These are phyloP conservation scores for Rotaria socialis DNA, from an alignment of 2,888 invertebrate genomes.

Conservation along the genomic window DNA sequence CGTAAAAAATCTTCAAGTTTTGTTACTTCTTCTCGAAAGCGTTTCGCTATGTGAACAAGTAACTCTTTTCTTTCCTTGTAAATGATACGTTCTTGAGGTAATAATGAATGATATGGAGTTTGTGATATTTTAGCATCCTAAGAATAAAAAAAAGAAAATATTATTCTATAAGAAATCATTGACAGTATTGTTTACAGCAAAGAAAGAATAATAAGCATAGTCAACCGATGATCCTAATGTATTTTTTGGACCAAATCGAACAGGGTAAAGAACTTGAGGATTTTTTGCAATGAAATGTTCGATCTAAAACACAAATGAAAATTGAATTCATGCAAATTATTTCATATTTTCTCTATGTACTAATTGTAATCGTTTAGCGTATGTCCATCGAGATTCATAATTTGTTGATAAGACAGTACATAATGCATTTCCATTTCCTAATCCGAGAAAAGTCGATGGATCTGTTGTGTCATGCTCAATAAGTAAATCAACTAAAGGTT, in stretches of 20 bases:
- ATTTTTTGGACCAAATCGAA: conserved; percentile 57
- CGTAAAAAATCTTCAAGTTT: conserved; percentile 50
- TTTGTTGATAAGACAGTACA: conserved; percentile 56
- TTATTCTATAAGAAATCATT: background rate
- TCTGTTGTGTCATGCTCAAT: conserved; percentile 35
- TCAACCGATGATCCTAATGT: conserved; percentile 58
- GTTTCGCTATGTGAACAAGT: conserved; percentile 52
- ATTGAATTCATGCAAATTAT: background rate
- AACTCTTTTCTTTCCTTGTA: conserved; percentile 55
- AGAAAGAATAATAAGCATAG: conserved; percentile 58
- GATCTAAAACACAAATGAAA: conserved; percentile 50
- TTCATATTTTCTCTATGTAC: conserved; percentile 48
- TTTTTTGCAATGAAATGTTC: conserved; percentile 55
- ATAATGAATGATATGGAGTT: conserved; percentile 59
- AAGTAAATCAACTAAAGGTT: conserved; percentile 47
- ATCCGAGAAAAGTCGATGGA: conserved; percentile 53
- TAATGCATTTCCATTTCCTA: conserved; percentile 58
- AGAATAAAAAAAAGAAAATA: background rate
- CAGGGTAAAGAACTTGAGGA: conserved; percentile 55
- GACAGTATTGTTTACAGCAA: conserved; percentile 51
- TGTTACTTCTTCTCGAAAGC: conserved; percentile 52
- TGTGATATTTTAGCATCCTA: conserved; percentile 58
- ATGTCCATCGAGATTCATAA: conserved; percentile 54
- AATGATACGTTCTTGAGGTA: conserved; percentile 56
- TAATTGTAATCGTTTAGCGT: conserved; percentile 52